phyloP scores from a whole-genome alignment of 2,797 vertebrate genomes.

The Fistularia commersonii region DNA sequence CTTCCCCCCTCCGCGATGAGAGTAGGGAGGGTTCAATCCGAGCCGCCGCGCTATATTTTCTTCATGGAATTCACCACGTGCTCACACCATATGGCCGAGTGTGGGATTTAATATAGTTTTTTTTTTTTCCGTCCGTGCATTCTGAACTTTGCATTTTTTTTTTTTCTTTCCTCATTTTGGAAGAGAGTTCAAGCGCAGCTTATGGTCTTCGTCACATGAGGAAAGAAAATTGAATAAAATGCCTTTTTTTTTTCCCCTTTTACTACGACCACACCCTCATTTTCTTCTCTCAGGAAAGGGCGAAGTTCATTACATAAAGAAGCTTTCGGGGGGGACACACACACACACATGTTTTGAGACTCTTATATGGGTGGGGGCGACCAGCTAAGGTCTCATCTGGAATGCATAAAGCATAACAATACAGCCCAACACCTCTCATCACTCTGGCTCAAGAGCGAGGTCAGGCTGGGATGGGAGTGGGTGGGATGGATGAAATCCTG shows the following conservation, averaged over 20 bases:
- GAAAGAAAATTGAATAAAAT: too few relatives aligned
- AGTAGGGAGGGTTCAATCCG: slow-evolving; percentile 29
- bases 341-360: slow-evolving; percentile 61
- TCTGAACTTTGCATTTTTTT: too few relatives aligned
- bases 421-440: slow-evolving; percentile 65
- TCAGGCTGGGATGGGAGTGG: slow-evolving; percentile 50
- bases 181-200: not conserved
- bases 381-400: slow-evolving; percentile 68
- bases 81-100: slow-evolving; percentile 25
- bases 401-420: slow-evolving; percentile 74
- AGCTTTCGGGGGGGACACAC: slow-evolving; percentile 35
- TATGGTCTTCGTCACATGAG: not conserved
- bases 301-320: slow-evolving; percentile 42
- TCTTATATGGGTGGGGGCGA: slow-evolving; percentile 49
- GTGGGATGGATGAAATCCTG: slow-evolving; percentile 48
- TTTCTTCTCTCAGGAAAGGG: slow-evolving; percentile 30
- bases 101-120: not conserved
- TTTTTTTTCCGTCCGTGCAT: not conserved
- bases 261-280: slow-evolving; percentile 49
- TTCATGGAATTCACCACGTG: slow-evolving; percentile 36
- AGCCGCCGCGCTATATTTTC: slow-evolving; percentile 52
- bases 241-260: slow-evolving; percentile 7
- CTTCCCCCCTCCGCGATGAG: slow-evolving; percentile 44
- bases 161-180: too few relatives aligned
- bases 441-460: slow-evolving; percentile 32